phyloP scores from a whole-genome alignment of 2,888 invertebrate genomes.

The Conistra vaccinii region DNA sequence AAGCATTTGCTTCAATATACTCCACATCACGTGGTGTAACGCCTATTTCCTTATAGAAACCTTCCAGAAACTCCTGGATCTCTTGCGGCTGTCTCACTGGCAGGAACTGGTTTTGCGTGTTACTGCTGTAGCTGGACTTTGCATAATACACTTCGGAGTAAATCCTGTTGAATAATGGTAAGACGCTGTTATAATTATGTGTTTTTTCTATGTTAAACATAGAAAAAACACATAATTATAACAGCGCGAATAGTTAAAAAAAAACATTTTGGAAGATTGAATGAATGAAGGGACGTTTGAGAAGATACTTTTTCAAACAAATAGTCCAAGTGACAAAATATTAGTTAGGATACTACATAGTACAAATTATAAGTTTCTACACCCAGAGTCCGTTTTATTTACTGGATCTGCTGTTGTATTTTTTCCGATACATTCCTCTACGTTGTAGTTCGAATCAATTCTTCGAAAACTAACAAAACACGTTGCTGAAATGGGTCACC shows the following conservation, averaged over 20 bases:
- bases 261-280: neutral
- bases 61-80: conserved; percentile 87
- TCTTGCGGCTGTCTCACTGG: conserved; percentile 66
- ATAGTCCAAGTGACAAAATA: neutral
- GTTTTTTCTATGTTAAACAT: no score
- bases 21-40: conserved; percentile 92
- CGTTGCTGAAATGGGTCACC: conserved; percentile 10
- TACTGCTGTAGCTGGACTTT: conserved; percentile 29
- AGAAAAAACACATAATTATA: neutral
- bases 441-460: neutral
- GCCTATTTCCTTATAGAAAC: conserved; percentile 90
- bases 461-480: conserved; percentile 9
- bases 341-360: no score
- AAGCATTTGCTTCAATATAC: conserved; percentile 95
- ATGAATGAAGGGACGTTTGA: neutral
- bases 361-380: no score
- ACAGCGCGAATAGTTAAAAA: neutral
- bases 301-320: neutral
- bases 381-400: neutral
- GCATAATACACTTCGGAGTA: conserved; percentile 48
- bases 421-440: neutral
- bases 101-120: conserved; percentile 52
- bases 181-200: neutral
- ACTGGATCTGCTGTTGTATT: neutral
- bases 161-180: conserved; percentile 34